phyloP scores from a whole-genome alignment of 37 sponge, comb jelly and placozoan genomes.

The Bolinopsis microptera region DNA sequence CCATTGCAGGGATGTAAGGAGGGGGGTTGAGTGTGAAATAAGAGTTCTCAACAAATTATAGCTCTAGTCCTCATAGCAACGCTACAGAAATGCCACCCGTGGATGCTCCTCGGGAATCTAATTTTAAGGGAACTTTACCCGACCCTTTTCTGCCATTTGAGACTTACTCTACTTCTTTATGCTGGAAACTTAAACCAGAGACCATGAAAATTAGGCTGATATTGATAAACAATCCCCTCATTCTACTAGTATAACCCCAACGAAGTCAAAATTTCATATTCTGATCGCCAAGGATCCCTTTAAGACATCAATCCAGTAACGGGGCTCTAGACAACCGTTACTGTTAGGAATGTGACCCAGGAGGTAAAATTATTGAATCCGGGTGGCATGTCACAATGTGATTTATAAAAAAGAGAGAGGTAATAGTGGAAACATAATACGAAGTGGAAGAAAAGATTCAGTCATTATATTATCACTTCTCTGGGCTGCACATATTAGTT shows the following conservation, averaged over 20 bases:
- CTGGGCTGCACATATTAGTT: background rate
- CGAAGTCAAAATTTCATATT: no score
- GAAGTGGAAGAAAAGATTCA: background rate
- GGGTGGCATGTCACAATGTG: background rate
- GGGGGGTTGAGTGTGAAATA: slow-evolving; percentile 10
- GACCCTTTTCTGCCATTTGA: background rate
- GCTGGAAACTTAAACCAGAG: no score
- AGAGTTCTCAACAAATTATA: slow-evolving; percentile 45
- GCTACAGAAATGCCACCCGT: background rate
- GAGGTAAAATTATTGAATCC: background rate
- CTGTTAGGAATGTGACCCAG: background rate
- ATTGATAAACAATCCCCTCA: no score
- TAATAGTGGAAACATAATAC: background rate
- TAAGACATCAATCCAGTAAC: no score
- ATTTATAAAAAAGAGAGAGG: background rate
- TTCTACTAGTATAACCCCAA: no score
- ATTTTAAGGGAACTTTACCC: background rate
- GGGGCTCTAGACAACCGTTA: background rate
- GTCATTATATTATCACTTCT: background rate
- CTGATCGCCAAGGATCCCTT: no score
- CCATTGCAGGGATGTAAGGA: slow-evolving; percentile 46
- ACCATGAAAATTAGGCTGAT: no score
- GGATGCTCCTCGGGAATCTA: background rate
- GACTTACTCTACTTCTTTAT: no score
- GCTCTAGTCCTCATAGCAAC: slow-evolving; percentile 45